These are phyloP conservation scores for Uloborus plumipes DNA, from an alignment of 2,888 invertebrate species.

Conservation along the genomic window DNA sequence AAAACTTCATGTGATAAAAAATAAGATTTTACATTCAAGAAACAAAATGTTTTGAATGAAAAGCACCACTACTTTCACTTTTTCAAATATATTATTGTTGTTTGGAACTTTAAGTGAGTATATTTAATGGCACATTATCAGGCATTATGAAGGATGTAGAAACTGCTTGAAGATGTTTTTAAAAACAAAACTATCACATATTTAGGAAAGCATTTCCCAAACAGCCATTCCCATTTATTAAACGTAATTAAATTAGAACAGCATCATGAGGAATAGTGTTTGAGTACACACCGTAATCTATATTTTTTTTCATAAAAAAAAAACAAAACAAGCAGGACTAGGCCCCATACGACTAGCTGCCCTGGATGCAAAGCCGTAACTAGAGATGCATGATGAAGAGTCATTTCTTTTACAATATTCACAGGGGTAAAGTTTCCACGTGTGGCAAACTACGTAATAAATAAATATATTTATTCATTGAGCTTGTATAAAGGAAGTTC, in stretches of 20 bases:
- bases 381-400: slow-evolving; percentile 41
- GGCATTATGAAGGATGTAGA: slow-evolving; percentile 30
- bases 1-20: too few relatives aligned
- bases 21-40: too few relatives aligned
- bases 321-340: slow-evolving; percentile 60
- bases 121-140: slow-evolving; percentile 50
- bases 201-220: slow-evolving; percentile 60
- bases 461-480: slow-evolving; percentile 52
- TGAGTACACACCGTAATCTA: slow-evolving; percentile 46
- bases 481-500: slow-evolving; percentile 34
- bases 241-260: slow-evolving; percentile 48
- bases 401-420: slow-evolving; percentile 31
- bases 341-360: slow-evolving; percentile 64
- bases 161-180: slow-evolving; percentile 13
- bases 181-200: slow-evolving; percentile 57
- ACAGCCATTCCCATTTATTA: slow-evolving; percentile 51
- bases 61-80: too few relatives aligned
- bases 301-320: slow-evolving; percentile 17
- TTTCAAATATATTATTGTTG: neutral
- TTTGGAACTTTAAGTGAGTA: slow-evolving; percentile 11
- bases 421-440: slow-evolving; percentile 14
- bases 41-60: too few relatives aligned
- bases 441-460: slow-evolving; percentile 35
- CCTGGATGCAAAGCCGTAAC: slow-evolving; percentile 56
- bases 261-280: slow-evolving; percentile 47